These are phyloP conservation scores for Myripristis jacobus DNA, from an alignment of 2,797 vertebrate species.

Conservation along the genomic window DNA sequence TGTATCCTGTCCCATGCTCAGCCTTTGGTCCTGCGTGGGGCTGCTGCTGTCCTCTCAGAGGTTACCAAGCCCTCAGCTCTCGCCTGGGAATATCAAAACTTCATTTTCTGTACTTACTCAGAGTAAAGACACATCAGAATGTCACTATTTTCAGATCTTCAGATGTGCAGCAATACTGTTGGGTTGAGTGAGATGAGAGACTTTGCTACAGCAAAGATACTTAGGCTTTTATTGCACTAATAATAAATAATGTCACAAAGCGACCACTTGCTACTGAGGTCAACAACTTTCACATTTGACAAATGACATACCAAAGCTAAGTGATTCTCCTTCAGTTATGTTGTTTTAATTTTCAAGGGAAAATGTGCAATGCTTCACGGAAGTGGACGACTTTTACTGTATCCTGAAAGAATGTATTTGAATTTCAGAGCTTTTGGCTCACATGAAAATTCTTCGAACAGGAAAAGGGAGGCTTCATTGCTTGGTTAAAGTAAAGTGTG, in stretches of 20 bases:
- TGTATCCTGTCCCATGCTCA: slow-evolving; percentile 16
- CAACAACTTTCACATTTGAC: slow-evolving; percentile 82
- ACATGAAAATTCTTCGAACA: slow-evolving; percentile 77
- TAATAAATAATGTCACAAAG: slow-evolving; percentile 78
- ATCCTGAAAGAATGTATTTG: slow-evolving; percentile 76
- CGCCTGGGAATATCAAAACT: slow-evolving; percentile 79
- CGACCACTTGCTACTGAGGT: slow-evolving; percentile 85
- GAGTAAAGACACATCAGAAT: slow-evolving; percentile 45
- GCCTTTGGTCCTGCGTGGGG: slow-evolving; percentile 61
- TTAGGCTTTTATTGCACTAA: slow-evolving; percentile 85
- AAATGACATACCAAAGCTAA: slow-evolving; percentile 90
- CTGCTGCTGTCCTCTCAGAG: slow-evolving; percentile 71
- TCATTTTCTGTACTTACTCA: slow-evolving; percentile 29
- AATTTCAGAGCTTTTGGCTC: slow-evolving; percentile 70
- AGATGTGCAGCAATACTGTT: slow-evolving; percentile 84
- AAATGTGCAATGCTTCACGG: slow-evolving; percentile 94
- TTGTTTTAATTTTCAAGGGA: slow-evolving; percentile 86
- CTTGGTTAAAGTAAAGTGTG: slow-evolving; percentile 68
- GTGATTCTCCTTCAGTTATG: slow-evolving; percentile 64
- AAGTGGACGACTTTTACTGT: slow-evolving; percentile 80
- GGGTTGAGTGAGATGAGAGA: slow-evolving; percentile 76
- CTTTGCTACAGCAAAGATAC: slow-evolving; percentile 60
- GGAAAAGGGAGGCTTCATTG: slow-evolving; percentile 86
- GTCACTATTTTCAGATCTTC: slow-evolving; percentile 45
- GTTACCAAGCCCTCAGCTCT: slow-evolving; percentile 64